Evolutionary conservation across 2,888 invertebrate species (phyloP), one percentile per base, ranked within the genome.

Genomic region (Nemotelus nigrinus): DNA sequence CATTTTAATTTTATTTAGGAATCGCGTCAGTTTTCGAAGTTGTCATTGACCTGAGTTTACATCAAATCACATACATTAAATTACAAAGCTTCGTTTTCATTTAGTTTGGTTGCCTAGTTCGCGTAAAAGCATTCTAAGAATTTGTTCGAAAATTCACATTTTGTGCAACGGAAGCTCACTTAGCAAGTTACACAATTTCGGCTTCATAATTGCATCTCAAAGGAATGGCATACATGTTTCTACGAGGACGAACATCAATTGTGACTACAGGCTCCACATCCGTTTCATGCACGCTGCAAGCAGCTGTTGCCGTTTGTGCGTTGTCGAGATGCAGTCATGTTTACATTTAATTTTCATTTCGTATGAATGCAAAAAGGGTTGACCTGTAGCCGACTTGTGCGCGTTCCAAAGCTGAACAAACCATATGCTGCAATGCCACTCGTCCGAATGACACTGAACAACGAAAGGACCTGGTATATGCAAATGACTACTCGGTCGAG

Each of bases 401-500:
- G n/a, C 39, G 7, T 25, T 39, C 7, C 50, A 67, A 39, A 2
- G 50, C 47, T 50, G 45, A n/a, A 45, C n/a, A 65, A 47, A 7
- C 6, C 10, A 50, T 10, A 39, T 50, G 48, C 25, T 43, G 67
- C 7, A 67, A 50, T 64, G 43, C 50, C 50, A 50, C 55, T 47
- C 53, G 53, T 10, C 55, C 55, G 47, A 55, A n/a, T 55, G 5
- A 55, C 70, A 47, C 47, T 70, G 47, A n/a, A 55, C 41, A 55
- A 55, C 55, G 70, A 70, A 8, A 41, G 43, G 10, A 41, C 45
- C 39, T 47, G 63, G 44, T 41, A 10, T 74, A 74, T 74, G 74
- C 74, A 74, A 74, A 74, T 74, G 60, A 74, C 74, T 60, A 74
- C 74, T 48, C 10, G 63, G 63, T 63, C 45, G 74, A 74, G 74